Percentiles rank a stretch among this genome's conserved stretches.
Evolutionary conservation across 2,888 invertebrate species (phyloP).

Genomic region (Drosophila kanekoi): DNA sequence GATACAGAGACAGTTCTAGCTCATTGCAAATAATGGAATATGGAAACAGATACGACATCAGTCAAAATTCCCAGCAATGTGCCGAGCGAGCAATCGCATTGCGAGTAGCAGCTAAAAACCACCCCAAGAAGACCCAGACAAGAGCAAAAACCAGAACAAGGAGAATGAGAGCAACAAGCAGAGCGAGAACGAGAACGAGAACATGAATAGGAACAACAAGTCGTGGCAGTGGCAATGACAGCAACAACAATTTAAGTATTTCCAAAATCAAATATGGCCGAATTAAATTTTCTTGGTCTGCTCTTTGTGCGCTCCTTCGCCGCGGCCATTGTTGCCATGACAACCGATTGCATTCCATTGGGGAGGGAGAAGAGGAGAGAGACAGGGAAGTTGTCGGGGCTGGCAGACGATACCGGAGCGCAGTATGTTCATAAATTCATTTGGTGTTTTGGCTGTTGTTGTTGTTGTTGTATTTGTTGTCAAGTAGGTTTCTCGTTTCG

Average conservation of each 20-base stretch:
- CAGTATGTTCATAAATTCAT: slow-evolving; percentile 72
- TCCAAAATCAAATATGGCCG: slow-evolving; percentile 83
- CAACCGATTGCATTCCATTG: slow-evolving; percentile 58
- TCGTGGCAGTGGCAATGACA: slow-evolving; percentile 41
- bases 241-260: slow-evolving; percentile 65
- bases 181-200: neutral
- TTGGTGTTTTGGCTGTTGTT: slow-evolving; percentile 42
- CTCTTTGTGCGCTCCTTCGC: slow-evolving; percentile 71
- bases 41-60: slow-evolving; percentile 48
- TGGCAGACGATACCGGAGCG: slow-evolving; percentile 40
- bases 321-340: slow-evolving; percentile 77
- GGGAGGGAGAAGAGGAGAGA: slow-evolving; percentile 5
- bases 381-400: slow-evolving; percentile 10
- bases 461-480: slow-evolving; percentile 24
- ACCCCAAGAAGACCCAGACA: slow-evolving; percentile 41
- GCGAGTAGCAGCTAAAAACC: slow-evolving; percentile 40
- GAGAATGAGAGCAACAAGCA: slow-evolving; percentile 21
- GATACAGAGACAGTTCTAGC: slow-evolving; percentile 23
- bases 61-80: slow-evolving; percentile 12
- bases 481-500: slow-evolving; percentile 58
- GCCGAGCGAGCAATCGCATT: slow-evolving; percentile 52
- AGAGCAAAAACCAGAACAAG: slow-evolving; percentile 22
- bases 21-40: slow-evolving; percentile 51
- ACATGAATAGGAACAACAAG: slow-evolving; percentile 15
- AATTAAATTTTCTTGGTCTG: slow-evolving; percentile 69